Evolutionary conservation across 2,113 vertebrate genomes (phyloP), one percentile per base, ranked within the genome.

Genomic region (Artemisiospiza belli): DNA sequence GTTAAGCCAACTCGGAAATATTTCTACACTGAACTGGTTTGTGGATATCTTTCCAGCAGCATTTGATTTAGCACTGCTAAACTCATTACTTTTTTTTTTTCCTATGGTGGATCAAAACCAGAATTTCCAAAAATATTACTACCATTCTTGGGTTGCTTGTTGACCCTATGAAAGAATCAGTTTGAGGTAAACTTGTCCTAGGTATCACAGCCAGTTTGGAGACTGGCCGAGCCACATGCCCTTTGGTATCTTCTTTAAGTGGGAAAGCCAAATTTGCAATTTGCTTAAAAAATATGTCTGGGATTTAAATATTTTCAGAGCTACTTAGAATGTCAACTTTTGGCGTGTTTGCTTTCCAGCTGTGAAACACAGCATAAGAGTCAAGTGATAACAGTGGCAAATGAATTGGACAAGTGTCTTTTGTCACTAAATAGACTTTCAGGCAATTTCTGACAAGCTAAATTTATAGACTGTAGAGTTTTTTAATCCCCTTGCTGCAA

Each of bases 1-100:
- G 52, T 94, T 95, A 96, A 97, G 95, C 96, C 98, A 98, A 93
- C 87, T 92, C 95, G 94, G 95, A 98, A 97, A 98, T 98, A 98
- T 96, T 98, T 98, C 97, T 89, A 96, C 83, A 87, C 84, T 96
- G 97, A 98, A 97, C 86, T 95, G 76, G 89, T 97, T 97, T 97
- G 96, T 95, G 92, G 93, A 83, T 92, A 73, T 97, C 94, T 97
- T 98, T 91, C 97, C 96, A 98, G 74, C 31, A 96, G 68, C 82
- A 75, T 94, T 97, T 96, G 96, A 96, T 97, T 95, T 94, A 95
- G 95, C 95, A 54, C 98, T 98, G 98, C 78, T 95, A 98, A 98
- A 98, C 79, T 84, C 97, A 97, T 98, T 98, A 97, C 35, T 92
- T 95, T 95, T 92, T 63, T 84, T 95, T 95, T 94, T 96, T 94